Percentiles rank a stretch among this genome's conserved stretches.
phyloP scores from a whole-genome alignment of 1,140 invertebrate species.

The Laupala kohalensis region DNA sequence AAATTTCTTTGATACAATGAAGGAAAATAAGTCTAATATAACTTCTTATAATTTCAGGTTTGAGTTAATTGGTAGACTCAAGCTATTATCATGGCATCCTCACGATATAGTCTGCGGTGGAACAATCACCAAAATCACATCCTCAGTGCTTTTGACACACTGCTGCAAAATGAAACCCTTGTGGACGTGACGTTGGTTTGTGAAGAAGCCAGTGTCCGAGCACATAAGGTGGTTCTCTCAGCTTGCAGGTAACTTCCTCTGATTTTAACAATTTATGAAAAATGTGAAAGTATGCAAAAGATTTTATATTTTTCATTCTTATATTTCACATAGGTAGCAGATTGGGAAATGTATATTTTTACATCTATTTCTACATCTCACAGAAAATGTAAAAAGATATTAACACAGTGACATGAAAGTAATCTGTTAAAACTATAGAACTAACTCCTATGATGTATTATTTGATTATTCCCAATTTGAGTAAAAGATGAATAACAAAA shows the following conservation, averaged over 20 bases:
- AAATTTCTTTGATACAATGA: too few species aligned
- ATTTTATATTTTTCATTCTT: background rate
- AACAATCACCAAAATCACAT: conserved; percentile 83
- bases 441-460: too few species aligned
- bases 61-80: background rate
- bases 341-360: too few species aligned
- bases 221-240: conserved; percentile 81
- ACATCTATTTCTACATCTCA: too few species aligned
- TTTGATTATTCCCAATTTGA: too few species aligned
- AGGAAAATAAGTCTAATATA: too few species aligned
- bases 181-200: conserved; percentile 83
- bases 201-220: conserved; percentile 60
- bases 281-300: too few species aligned
- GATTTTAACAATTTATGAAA: background rate
- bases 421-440: too few species aligned
- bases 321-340: background rate
- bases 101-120: conserved; percentile 82
- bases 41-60: background rate
- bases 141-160: conserved; percentile 67
- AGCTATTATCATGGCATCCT: conserved; percentile 39
- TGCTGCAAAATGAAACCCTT: conserved; percentile 68
- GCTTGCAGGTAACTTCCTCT: conserved; percentile 48
- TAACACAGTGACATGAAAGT: too few species aligned
- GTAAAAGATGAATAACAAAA: too few species aligned
- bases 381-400: too few species aligned